A percentile compares a stretch with the other conserved stretches of the same genome.
Evolutionary conservation across 2,113 vertebrate genomes (phyloP).

Genomic region (Terrapene triunguis): DNA sequence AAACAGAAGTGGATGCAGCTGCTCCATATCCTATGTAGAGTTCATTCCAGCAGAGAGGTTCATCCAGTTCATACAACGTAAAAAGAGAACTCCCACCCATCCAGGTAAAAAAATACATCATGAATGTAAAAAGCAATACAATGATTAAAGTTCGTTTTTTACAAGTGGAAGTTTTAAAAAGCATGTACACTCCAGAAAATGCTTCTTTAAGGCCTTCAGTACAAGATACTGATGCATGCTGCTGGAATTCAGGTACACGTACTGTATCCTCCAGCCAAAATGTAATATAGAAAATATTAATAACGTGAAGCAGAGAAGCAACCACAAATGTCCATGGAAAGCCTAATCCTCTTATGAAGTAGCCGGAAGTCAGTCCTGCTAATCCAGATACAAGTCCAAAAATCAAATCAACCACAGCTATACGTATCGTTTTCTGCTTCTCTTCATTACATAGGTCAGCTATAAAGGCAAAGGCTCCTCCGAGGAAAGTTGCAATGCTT

Average conservation of each 20-base stretch:
- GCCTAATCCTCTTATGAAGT: constrained; percentile 87
- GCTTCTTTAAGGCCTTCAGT: constrained; percentile 77
- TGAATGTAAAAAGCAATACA: constrained; percentile 85
- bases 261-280: constrained; percentile 89
- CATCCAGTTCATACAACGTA: constrained; percentile 90
- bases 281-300: constrained; percentile 87
- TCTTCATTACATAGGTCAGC: constrained; percentile 87
- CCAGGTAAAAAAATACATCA: constrained; percentile 81
- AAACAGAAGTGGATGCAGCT: constrained; percentile 84
- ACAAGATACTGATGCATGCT: constrained; percentile 46
- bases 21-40: constrained; percentile 93
- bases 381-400: constrained; percentile 89
- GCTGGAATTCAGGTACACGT: constrained; percentile 51
- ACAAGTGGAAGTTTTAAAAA: constrained; percentile 82
- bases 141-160: constrained; percentile 77
- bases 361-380: constrained; percentile 89
- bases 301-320: constrained; percentile 71
- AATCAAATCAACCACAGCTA: constrained; percentile 92
- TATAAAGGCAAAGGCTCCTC: constrained; percentile 92
- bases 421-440: constrained; percentile 88
- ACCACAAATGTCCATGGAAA: constrained; percentile 91
- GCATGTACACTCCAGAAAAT: constrained; percentile 81
- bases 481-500: constrained; percentile 88
- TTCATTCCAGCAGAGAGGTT: constrained; percentile 94
- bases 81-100: constrained; percentile 83